Percentiles rank a stretch among this genome's conserved stretches.
Conservation (phyloP, 2,113 vertebrate species). For the Heterotis niloticus region DNA sequence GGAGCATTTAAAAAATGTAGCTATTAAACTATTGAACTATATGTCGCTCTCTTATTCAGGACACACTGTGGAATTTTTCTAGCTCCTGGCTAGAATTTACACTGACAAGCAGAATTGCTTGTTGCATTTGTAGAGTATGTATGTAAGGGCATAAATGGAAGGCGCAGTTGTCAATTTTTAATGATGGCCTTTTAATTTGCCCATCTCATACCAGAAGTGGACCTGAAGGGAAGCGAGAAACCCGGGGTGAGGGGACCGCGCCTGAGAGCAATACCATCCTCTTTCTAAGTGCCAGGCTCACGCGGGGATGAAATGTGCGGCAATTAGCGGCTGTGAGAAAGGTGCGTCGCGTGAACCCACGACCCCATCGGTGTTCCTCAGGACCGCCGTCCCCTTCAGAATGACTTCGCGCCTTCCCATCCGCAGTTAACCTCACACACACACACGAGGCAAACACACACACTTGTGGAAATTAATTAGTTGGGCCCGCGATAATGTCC, state of each 20-base stretch:
- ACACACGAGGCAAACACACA: neutral
- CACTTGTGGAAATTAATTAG: slow-evolving; percentile 37
- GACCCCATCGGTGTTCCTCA: slow-evolving; percentile 26
- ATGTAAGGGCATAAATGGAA: neutral
- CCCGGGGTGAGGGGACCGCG: neutral
- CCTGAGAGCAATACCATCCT: no score
- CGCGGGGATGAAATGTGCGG: slow-evolving; percentile 32
- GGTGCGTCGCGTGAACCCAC: slow-evolving; percentile 36
- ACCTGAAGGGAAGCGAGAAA: neutral
- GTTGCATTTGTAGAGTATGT: neutral
- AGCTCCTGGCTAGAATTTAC: no score
- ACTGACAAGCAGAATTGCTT: no score
- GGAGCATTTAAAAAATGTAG: no score
- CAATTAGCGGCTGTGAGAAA: slow-evolving; percentile 34
- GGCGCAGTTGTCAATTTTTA: neutral
- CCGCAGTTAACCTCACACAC: slow-evolving; percentile 58
- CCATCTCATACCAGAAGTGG: neutral
- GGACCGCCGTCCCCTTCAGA: slow-evolving; percentile 19
- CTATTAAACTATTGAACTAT: no score
- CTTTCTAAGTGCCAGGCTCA: neutral
- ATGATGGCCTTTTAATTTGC: slow-evolving; percentile 8
- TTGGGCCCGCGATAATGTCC: slow-evolving; percentile 37
- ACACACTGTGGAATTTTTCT: no score
- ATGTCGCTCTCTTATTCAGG: no score
- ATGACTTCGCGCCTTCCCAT: slow-evolving; percentile 44